Percentiles rank a stretch among this genome's conserved stretches.
These are phyloP conservation scores for Arvicanthis niloticus DNA, from an alignment of 2,113 vertebrate species.

Conservation along the genomic window DNA sequence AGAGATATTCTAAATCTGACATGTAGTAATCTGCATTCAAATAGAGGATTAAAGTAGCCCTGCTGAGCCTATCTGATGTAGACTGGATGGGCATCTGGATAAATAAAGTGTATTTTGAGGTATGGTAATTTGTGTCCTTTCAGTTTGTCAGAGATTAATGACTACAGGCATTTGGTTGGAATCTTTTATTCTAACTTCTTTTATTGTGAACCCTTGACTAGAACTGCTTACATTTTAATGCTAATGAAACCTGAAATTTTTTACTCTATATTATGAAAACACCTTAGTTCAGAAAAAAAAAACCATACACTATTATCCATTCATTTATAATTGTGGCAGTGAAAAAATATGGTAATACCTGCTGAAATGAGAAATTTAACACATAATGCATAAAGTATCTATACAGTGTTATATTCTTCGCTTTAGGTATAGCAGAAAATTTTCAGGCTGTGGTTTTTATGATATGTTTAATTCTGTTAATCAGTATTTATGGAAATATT, in stretches of 20 bases:
- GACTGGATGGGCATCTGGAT: conserved; percentile 37
- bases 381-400: not conserved
- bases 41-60: conserved; percentile 57
- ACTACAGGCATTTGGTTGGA: not conserved
- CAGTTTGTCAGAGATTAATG: conserved; percentile 66
- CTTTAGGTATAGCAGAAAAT: not conserved
- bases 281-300: not conserved
- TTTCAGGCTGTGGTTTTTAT: not conserved
- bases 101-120: conserved; percentile 69
- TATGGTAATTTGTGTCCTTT: conserved; percentile 55
- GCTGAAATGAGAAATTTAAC: not conserved
- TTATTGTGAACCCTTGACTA: conserved; percentile 15
- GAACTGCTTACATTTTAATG: conserved; percentile 61
- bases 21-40: conserved; percentile 64
- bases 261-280: conserved; percentile 4
- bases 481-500: not conserved
- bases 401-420: not conserved
- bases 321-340: not conserved
- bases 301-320: not conserved
- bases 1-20: conserved; percentile 65
- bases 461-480: not conserved
- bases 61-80: not conserved
- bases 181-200: conserved; percentile 58
- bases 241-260: conserved; percentile 6
- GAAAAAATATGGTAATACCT: not conserved